These are phyloP conservation scores for Chromis chromis DNA, from an alignment of 2,797 vertebrate genomes.

Conservation along the genomic window DNA sequence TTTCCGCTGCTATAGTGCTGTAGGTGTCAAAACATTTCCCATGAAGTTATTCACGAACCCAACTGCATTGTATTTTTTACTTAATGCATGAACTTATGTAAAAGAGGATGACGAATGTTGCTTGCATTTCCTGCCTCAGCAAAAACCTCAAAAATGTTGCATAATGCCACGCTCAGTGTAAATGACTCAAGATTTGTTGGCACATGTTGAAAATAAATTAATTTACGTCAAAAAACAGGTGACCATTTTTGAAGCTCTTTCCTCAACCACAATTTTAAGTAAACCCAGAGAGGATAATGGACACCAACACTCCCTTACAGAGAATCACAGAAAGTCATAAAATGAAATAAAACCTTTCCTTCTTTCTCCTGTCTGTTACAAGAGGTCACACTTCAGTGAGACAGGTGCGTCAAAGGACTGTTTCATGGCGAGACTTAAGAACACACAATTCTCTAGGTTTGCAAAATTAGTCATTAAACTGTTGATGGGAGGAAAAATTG, in stretches of 20 bases:
- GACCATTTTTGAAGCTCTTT: not conserved
- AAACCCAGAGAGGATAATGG: not conserved
- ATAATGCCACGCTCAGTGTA: not conserved
- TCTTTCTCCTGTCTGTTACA: not conserved
- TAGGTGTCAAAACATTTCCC: conserved; percentile 23
- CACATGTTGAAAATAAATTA: no score
- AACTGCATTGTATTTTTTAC: conserved; percentile 4
- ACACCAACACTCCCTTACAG: conserved; percentile 3
- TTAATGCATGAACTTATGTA: not conserved
- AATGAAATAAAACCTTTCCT: not conserved
- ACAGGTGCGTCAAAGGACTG: conserved; percentile 52
- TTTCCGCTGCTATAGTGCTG: conserved; percentile 47
- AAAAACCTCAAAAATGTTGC: conserved; percentile 31
- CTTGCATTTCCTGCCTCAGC: not conserved
- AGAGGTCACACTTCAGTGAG: conserved; percentile 53
- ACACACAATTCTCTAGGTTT: conserved; percentile 44
- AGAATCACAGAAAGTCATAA: not conserved
- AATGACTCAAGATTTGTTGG: conserved; percentile 10
- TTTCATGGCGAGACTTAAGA: conserved; percentile 44
- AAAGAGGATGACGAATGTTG: no score
- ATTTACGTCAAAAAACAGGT: conserved; percentile 7
- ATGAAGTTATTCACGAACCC: conserved; percentile 12
- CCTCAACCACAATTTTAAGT: not conserved
- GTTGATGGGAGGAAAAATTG: conserved; percentile 45
- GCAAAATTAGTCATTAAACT: conserved; percentile 48